Percentiles rank a stretch among this genome's conserved stretches.
phyloP scores from a whole-genome alignment of 2,113 vertebrate genomes.

The Festucalex cinctus region DNA sequence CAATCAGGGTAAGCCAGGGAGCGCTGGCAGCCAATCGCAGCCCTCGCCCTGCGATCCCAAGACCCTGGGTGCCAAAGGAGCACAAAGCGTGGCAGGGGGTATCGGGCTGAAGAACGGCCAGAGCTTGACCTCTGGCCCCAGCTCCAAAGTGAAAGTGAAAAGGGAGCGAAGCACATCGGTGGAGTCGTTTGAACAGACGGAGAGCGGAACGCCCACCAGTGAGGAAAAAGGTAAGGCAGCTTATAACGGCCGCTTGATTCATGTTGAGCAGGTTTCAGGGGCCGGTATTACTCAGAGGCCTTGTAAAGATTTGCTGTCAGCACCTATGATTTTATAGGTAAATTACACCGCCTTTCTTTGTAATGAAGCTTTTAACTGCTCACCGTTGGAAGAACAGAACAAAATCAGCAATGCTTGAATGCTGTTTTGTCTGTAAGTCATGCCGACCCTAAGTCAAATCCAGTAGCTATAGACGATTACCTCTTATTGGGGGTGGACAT shows the following conservation, averaged over 20 bases:
- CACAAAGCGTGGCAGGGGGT: constrained; percentile 85
- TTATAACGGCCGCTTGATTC: neutral
- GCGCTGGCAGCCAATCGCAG: constrained; percentile 93
- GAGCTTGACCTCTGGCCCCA: constrained; percentile 83
- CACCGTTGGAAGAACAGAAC: neutral
- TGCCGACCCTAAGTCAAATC: neutral
- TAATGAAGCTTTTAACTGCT: constrained; percentile 4
- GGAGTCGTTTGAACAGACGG: constrained; percentile 95
- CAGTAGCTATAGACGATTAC: neutral
- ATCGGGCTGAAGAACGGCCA: constrained; percentile 95
- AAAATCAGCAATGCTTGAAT: constrained; percentile 1
- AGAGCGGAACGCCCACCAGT: constrained; percentile 87
- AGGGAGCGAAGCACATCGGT: constrained; percentile 94
- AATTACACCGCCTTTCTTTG: neutral
- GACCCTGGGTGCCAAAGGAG: constrained; percentile 74
- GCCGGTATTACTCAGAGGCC: neutral
- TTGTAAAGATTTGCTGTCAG: constrained; percentile 10
- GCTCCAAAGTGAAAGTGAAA: constrained; percentile 97
- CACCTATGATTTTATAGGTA: constrained; percentile 6
- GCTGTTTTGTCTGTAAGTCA: neutral
- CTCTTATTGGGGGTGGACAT: neutral
- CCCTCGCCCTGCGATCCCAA: constrained; percentile 95
- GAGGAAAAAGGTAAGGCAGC: constrained; percentile 84
- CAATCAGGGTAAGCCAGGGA: constrained; percentile 97
- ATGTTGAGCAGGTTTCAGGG: neutral